These are phyloP conservation scores for Parotocinclus haroldoi DNA, from an alignment of 2,797 vertebrate genomes.

Conservation along the genomic window DNA sequence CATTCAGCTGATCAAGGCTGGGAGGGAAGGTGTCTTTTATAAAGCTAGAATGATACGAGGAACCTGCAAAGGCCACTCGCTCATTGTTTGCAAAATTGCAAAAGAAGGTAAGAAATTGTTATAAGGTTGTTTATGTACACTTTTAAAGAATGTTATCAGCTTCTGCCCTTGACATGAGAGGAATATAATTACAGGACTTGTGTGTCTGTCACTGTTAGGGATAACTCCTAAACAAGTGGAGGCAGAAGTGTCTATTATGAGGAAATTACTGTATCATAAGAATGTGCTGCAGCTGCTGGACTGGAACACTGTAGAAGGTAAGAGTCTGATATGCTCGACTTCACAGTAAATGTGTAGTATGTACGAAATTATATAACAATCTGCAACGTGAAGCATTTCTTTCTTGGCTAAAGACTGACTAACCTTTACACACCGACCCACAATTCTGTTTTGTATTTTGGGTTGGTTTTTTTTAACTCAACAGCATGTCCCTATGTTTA, in stretches of 20 bases:
- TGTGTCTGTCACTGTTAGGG: conserved; percentile 44
- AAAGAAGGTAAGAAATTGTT: conserved; percentile 62
- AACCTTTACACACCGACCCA: too few relatives aligned
- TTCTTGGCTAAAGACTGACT: too few relatives aligned
- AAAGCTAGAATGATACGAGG: conserved; percentile 68
- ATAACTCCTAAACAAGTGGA: conserved; percentile 63
- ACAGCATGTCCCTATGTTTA: too few relatives aligned
- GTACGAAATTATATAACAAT: too few relatives aligned
- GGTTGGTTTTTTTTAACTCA: too few relatives aligned
- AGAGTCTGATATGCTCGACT: conserved; percentile 18
- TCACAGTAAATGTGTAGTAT: too few relatives aligned
- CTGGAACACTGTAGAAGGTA: conserved; percentile 68
- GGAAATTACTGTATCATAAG: conserved; percentile 71
- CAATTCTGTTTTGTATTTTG: too few relatives aligned
- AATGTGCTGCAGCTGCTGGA: conserved; percentile 73
- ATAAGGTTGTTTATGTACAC: not conserved
- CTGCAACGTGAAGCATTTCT: too few relatives aligned
- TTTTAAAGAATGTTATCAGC: not conserved
- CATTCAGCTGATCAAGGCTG: conserved; percentile 71
- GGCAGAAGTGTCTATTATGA: conserved; percentile 69
- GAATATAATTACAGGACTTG: not conserved
- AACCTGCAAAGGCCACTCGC: conserved; percentile 68
- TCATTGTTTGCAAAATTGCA: conserved; percentile 73
- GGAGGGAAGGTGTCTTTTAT: conserved; percentile 72
- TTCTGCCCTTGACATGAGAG: not conserved